These are phyloP conservation scores for Aulostomus chinensis DNA, from an alignment of 2,797 vertebrate species.

Conservation along the genomic window DNA sequence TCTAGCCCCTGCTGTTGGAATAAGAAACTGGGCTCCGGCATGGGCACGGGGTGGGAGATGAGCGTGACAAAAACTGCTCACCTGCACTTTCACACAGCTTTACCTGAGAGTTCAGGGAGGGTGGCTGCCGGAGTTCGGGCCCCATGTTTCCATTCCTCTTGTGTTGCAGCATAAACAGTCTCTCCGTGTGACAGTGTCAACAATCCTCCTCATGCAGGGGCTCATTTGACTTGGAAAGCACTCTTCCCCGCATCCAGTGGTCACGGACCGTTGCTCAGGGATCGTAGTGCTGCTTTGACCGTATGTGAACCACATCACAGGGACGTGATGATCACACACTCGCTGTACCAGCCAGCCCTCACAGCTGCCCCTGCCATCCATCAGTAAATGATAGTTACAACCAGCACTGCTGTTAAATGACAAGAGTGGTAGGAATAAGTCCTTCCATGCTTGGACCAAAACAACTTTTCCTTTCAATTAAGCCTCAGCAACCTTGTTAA, in stretches of 20 bases:
- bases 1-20: conserved; percentile 43
- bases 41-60: conserved; percentile 16
- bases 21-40: conserved; percentile 31
- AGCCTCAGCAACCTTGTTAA: conserved; percentile 38
- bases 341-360: conserved; percentile 38
- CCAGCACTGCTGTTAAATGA: conserved; percentile 8
- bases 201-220: conserved; percentile 61
- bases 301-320: conserved; percentile 78
- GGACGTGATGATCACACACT: conserved; percentile 47
- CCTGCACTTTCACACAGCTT: conserved; percentile 43
- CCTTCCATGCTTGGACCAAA: conserved; percentile 28
- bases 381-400: conserved; percentile 52
- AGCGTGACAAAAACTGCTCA: conserved; percentile 46
- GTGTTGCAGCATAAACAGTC: conserved; percentile 64
- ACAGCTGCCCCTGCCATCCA: conserved; percentile 33
- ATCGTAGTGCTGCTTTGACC: conserved; percentile 75
- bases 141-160: conserved; percentile 31
- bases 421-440: conserved; percentile 44
- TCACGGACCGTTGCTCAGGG: conserved; percentile 86
- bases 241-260: conserved; percentile 78
- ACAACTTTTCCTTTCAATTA: conserved; percentile 62
- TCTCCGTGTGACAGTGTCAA: conserved; percentile 69
- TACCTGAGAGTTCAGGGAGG: conserved; percentile 24
- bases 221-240: conserved; percentile 87
- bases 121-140: neutral